Evolutionary conservation across 1,140 invertebrate species (phyloP), one percentile per base, ranked within the genome.

Genomic region (Saccostrea glomerata): DNA sequence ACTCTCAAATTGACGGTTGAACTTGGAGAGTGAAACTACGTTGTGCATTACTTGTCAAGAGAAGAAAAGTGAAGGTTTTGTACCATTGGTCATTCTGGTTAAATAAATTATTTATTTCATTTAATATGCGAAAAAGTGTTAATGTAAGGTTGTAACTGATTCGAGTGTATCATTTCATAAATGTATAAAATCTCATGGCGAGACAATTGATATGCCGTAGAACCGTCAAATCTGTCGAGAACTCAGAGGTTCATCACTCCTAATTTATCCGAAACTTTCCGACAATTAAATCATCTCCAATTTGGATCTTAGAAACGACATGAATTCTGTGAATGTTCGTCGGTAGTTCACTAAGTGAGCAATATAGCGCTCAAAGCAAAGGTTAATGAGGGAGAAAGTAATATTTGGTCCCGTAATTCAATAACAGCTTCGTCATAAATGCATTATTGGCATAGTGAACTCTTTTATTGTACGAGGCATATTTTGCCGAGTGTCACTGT

Each of bases 301-400:
- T 77, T 77, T 77, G 70, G 36, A 40, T 25, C 70, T 30, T 25
- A 30, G 15, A 36, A 77, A 15, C 23, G 70, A 77, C 12, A 77
- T 77, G 70, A 77, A 77, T 77, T 77, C 70, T 77, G 30, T 36
- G 25, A 77, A 77, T 77, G 70, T 77, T 77, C 23, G 23, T 77
- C 70, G 12, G 30, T 23, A 12, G 70, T 25, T 77, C 70, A 77
- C 23, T 30, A 77, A 77, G 70, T 77, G 23, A 77, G 30, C 70
- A 36, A 15, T 30, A 36, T 30, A 77, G 30, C 30, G 70, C 70
- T 77, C 25, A 30, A 30, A 77, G 70, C 70, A 25, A 77, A 77
- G 70, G 23, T 36, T 30, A 77, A 77, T 30, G 70, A 30, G 13
- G 70, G 70, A 12, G 25, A 77, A 77, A 77, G 70, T 77, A 25